Base-by-base conservation (phyloP, 2,888 invertebrate genomes). In the Andricus curvator region DNA sequence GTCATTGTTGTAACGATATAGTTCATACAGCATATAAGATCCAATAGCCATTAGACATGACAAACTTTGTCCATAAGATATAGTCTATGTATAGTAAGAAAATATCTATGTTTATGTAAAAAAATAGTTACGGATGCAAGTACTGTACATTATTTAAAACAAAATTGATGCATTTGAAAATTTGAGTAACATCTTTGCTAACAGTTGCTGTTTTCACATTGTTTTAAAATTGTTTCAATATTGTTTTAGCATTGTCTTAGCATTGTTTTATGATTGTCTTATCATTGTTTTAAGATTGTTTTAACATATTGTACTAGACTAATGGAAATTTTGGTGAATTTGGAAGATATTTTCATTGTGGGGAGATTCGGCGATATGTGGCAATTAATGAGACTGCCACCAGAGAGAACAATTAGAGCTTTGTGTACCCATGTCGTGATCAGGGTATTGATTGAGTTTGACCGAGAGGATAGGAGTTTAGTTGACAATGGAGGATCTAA, bases 1-100 rank as follows among this genome's bases (percentile, higher is more conserved):
- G 70, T 70, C 44, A 70, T 74, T 74, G 70, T 74, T 74, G 70
- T 74, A 74, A 56, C 25, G 56, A 56, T 74, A 48, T 51, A 48
- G 48, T 44, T 68, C 48, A 68, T 13, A 67, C 37, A 41, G 41
- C 67, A 41, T 68, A 17, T 48, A 51, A 70, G 20, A 70, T 48
- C 29, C 51, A 70, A 48, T 41, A 37, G 22, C 37, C 25, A 22
- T 25, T 70, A 51, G 67, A 70, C 48, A 51, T 22, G 48, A 48
- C 15, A 70, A 44, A 70, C 29, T 29, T 51, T 29, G 9, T 70
- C 25, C 44, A 44, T 70, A 29, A 70, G 48, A 48, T 70, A 70
- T 70, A 70, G 70, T 70, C 22, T 70, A 70, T 70, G 29, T 51
- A 25, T 51, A 48, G 48, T 60, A 17, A 48, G 48, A 17, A 48